phyloP scores from a whole-genome alignment of 2,113 vertebrate genomes.

The Tupaia tana region DNA sequence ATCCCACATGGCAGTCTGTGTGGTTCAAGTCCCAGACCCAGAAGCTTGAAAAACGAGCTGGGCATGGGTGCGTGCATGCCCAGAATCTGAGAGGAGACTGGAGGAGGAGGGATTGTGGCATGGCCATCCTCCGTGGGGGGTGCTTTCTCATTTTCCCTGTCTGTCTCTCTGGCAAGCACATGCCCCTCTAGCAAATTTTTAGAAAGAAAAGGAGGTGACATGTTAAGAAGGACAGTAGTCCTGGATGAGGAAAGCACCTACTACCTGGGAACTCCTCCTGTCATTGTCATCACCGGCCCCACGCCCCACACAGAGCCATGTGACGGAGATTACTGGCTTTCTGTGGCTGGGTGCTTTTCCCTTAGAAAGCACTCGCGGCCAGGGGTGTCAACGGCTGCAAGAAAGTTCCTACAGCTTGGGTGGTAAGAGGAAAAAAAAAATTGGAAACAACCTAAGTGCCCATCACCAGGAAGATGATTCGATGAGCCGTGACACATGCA shows the following conservation, averaged over 20 bases:
- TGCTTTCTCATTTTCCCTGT: no score
- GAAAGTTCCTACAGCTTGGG: slow-evolving; percentile 55
- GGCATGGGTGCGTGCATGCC: no score
- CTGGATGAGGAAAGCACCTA: not conserved
- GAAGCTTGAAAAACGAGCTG: no score
- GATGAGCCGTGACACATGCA: slow-evolving; percentile 62
- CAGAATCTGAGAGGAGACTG: no score
- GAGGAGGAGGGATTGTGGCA: no score
- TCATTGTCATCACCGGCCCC: accelerated
- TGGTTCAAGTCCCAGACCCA: no score
- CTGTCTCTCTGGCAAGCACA: no score
- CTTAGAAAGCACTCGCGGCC: not conserved
- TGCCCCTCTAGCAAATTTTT: no score
- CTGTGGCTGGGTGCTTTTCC: slow-evolving; percentile 41
- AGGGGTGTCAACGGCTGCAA: not conserved
- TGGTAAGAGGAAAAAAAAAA: slow-evolving; percentile 37
- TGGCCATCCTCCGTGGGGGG: no score
- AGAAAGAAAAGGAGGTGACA: no score
- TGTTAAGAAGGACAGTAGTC: accelerated
- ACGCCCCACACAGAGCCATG: not conserved
- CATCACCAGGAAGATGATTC: slow-evolving; percentile 50
- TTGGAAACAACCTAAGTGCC: slow-evolving; percentile 36
- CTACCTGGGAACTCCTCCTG: not conserved
- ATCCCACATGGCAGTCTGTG: no score
- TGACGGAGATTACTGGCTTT: slow-evolving; percentile 5